Conservation (phyloP, 1,140 invertebrate genomes). For the Phymorhynchus buccinoides region DNA sequence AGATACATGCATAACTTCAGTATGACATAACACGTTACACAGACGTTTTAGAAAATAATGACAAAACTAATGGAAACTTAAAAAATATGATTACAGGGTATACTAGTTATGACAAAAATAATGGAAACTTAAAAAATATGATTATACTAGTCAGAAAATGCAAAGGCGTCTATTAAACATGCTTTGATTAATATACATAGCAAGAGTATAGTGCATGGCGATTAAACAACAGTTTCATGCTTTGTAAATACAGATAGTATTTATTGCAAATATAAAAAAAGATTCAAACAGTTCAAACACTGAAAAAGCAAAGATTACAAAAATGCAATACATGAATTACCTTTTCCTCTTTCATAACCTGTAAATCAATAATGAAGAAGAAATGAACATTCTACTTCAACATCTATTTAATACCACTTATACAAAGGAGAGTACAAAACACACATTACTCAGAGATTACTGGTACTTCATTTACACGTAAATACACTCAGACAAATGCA, state of each 20-base stretch:
- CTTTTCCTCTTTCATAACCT: neutral
- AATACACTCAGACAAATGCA: too few relatives aligned
- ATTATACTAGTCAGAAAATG: neutral
- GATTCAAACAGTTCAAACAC: neutral
- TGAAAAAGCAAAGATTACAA: neutral
- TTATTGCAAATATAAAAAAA: neutral
- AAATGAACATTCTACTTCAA: neutral
- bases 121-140: neutral
- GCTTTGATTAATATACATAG: neutral
- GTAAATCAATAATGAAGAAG: neutral
- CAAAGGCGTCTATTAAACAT: neutral
- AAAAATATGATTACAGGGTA: neutral
- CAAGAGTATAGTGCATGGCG: neutral
- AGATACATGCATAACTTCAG: too few relatives aligned
- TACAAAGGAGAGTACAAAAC: too few relatives aligned
- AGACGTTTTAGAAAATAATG: too few relatives aligned
- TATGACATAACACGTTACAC: too few relatives aligned
- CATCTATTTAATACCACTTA: too few relatives aligned
- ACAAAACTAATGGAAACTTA: too few relatives aligned
- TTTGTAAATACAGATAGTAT: neutral
- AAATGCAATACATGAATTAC: neutral
- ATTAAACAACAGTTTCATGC: neutral
- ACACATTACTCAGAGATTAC: neutral
- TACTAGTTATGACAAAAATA: too few relatives aligned
- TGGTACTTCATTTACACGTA: neutral